Evolutionary conservation across 1,140 invertebrate species (phyloP).

Genomic region (Daktulosphaira vitifoliae): DNA sequence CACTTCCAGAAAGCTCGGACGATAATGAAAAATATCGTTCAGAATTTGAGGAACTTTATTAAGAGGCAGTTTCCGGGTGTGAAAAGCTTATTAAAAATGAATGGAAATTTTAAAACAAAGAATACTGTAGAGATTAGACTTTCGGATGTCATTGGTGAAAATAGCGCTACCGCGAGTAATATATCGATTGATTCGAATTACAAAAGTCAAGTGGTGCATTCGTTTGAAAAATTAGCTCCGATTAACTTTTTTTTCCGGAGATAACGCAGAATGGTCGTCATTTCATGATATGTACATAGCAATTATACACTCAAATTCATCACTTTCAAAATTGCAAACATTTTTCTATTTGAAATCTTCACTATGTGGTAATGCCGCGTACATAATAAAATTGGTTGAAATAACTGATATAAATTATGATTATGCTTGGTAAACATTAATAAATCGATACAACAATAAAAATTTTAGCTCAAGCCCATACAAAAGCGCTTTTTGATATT

Average conservation of each 20-base stretch:
- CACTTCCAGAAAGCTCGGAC: too few relatives aligned
- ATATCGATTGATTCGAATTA: too few relatives aligned
- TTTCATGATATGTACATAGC: slow-evolving; percentile 1
- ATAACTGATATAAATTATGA: neutral
- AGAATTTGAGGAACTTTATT: too few relatives aligned
- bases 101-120: too few relatives aligned
- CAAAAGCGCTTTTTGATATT: neutral
- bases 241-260: neutral
- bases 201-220: too few relatives aligned
- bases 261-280: neutral
- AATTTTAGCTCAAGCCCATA: neutral
- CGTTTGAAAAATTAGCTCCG: neutral
- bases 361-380: neutral
- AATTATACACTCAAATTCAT: neutral
- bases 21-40: too few relatives aligned
- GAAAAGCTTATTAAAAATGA: too few relatives aligned
- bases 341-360: neutral
- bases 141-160: too few relatives aligned
- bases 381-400: too few relatives aligned
- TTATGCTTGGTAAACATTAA: neutral
- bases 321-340: neutral
- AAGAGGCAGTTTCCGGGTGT: too few relatives aligned
- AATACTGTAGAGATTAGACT: too few relatives aligned
- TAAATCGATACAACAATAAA: neutral
- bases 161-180: too few relatives aligned